A percentile compares a stretch with the other conserved stretches of the same genome.
These are phyloP conservation scores for Conops quadrifasciatus DNA, from an alignment of 2,888 invertebrate species.

Conservation along the genomic window DNA sequence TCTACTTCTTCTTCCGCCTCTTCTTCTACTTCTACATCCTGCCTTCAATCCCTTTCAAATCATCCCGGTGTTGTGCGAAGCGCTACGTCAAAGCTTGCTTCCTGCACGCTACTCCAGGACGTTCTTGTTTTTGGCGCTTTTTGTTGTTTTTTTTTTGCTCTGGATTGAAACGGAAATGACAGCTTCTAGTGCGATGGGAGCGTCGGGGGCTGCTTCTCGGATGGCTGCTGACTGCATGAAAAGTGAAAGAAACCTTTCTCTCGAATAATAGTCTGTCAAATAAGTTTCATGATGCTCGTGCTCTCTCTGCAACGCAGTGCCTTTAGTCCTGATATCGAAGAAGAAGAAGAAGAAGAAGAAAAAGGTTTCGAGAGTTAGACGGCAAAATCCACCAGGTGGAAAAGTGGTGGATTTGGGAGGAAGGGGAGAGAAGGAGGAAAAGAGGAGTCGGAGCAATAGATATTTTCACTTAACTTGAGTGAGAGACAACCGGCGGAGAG, in stretches of 20 bases:
- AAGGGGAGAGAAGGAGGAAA: not conserved
- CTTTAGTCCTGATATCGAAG: not conserved
- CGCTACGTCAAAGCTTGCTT: not conserved
- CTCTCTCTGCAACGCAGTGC: not conserved
- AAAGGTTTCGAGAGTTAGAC: too few relatives aligned
- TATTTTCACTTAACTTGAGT: not conserved
- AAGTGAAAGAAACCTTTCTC: slow-evolving; percentile 62
- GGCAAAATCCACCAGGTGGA: not conserved
- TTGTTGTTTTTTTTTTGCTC: slow-evolving; percentile 41
- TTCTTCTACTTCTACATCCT: slow-evolving; percentile 2
- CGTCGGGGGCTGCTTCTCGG: slow-evolving; percentile 22
- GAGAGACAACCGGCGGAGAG: not conserved
- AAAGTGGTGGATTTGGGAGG: not conserved
- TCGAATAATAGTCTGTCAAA: slow-evolving; percentile 61
- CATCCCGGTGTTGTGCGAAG: not conserved
- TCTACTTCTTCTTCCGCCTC: slow-evolving; percentile 29
- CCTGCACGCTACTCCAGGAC: too few relatives aligned
- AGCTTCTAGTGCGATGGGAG: slow-evolving; percentile 52
- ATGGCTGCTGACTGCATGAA: slow-evolving; percentile 43
- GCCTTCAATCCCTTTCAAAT: slow-evolving; percentile 15
- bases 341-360: not conserved
- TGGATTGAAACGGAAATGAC: slow-evolving; percentile 62
- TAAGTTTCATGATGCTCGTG: slow-evolving; percentile 34
- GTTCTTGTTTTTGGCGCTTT: slow-evolving; percentile 5
- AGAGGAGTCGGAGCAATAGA: not conserved